These are phyloP conservation scores for Dendrolimus punctatus DNA, from an alignment of 1,140 invertebrate species.

Conservation along the genomic window DNA sequence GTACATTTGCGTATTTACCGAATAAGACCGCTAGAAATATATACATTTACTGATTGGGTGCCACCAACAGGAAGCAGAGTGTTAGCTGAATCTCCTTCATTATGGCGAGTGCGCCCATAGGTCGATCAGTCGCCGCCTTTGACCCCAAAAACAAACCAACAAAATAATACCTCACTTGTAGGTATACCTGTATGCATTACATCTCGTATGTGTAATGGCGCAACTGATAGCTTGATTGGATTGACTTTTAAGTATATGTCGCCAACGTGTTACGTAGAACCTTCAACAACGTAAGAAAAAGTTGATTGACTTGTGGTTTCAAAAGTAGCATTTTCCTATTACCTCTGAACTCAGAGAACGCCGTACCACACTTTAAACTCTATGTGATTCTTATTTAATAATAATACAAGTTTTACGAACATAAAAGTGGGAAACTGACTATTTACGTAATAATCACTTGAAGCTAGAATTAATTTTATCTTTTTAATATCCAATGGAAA, in stretches of 20 bases:
- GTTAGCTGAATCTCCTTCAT: too few species aligned
- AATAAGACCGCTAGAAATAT: too few species aligned
- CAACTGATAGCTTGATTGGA: conserved; percentile 17
- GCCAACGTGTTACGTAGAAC: neutral
- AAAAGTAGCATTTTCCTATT: conserved; percentile 1
- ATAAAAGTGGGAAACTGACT: conserved; percentile 24
- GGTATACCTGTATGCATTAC: conserved; percentile 2
- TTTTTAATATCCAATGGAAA: conserved; percentile 30
- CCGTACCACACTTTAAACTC: neutral
- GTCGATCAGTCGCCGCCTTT: too few species aligned
- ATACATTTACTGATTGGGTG: too few species aligned
- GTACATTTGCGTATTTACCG: too few species aligned
- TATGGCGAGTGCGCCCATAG: too few species aligned
- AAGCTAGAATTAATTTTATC: conserved; percentile 42
- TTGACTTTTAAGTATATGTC: conserved; percentile 14
- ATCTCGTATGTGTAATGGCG: neutral
- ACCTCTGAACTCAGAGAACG: too few species aligned
- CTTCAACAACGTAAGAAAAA: conserved; percentile 3
- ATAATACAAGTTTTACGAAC: conserved; percentile 12
- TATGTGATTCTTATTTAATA: conserved; percentile 2
- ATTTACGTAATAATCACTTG: conserved; percentile 47
- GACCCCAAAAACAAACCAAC: too few species aligned
- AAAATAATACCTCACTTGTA: too few species aligned
- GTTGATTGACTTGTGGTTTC: conserved; percentile 12
- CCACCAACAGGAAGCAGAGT: too few species aligned